These are phyloP conservation scores for Spatula clypeata DNA, from an alignment of 2,797 vertebrate genomes.

Conservation along the genomic window DNA sequence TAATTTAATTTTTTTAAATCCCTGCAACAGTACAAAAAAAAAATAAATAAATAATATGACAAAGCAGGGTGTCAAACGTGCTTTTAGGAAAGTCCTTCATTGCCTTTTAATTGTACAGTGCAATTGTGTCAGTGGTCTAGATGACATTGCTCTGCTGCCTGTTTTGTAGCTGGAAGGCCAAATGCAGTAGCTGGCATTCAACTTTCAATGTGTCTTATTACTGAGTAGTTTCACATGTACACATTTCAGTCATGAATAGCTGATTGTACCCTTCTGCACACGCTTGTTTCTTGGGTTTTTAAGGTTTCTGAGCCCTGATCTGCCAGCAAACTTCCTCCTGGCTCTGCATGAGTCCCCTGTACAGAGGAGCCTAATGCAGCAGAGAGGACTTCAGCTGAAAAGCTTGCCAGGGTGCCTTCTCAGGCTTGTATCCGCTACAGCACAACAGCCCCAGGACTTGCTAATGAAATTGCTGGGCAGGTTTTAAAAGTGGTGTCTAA, in stretches of 20 bases:
- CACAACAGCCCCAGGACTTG: neutral
- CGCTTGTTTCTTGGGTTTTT: neutral
- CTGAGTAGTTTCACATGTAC: constrained; percentile 1
- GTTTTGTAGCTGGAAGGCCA: constrained; percentile 60
- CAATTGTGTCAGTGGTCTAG: constrained; percentile 52
- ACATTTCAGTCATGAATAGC: neutral
- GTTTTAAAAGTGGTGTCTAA: neutral
- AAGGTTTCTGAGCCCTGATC: neutral
- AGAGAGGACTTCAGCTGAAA: neutral
- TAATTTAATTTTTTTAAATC: constrained; percentile 76
- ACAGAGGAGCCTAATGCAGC: neutral
- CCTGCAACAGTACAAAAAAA: constrained; percentile 66
- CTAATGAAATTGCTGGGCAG: neutral
- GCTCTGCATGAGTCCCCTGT: neutral
- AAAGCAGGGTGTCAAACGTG: constrained; percentile 67
- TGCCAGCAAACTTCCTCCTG: neutral
- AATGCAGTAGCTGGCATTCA: constrained; percentile 4
- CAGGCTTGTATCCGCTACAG: neutral
- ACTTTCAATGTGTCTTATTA: constrained; percentile 10
- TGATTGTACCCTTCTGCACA: neutral
- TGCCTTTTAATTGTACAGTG: constrained; percentile 64
- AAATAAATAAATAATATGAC: neutral
- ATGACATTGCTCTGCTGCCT: constrained; percentile 56
- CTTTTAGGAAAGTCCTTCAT: constrained; percentile 70
- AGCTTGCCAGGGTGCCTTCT: neutral